phyloP scores from a whole-genome alignment of 1,140 invertebrate species.

The Drosophila malerkotliana region DNA sequence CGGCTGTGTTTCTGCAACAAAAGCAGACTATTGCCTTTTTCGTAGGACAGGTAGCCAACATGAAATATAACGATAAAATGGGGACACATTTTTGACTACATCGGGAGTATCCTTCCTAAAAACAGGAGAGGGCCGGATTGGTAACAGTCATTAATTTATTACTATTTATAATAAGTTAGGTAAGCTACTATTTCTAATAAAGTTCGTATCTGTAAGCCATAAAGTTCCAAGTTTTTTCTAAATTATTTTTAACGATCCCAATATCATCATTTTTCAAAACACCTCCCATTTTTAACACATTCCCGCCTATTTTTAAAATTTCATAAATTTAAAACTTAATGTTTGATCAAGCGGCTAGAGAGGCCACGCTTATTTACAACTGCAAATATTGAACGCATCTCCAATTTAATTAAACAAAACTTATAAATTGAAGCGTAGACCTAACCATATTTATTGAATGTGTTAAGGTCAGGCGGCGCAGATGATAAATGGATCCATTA shows the following conservation, averaged over 20 bases:
- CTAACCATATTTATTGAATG: conserved; percentile 18
- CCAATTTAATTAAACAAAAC: conserved; percentile 44
- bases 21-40: no score
- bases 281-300: not conserved
- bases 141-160: no score
- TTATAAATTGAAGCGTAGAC: conserved; percentile 30
- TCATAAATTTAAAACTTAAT: conserved; percentile 21
- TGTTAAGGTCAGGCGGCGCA: conserved; percentile 44
- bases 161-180: no score
- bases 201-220: no score
- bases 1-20: no score
- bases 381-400: conserved; percentile 70
- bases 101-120: no score
- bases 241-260: not conserved
- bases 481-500: conserved; percentile 49
- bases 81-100: no score
- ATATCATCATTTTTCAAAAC: not conserved
- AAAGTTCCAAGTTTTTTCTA: not conserved
- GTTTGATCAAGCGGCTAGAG: conserved; percentile 36
- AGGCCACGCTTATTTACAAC: conserved; percentile 47
- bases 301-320: not conserved
- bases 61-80: no score
- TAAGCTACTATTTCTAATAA: no score
- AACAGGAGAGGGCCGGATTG: no score
- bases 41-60: no score